A percentile compares a stretch with the other conserved stretches of the same genome.
phyloP scores from a whole-genome alignment of 2,888 invertebrate species.

The Drosophila kuntzei region DNA sequence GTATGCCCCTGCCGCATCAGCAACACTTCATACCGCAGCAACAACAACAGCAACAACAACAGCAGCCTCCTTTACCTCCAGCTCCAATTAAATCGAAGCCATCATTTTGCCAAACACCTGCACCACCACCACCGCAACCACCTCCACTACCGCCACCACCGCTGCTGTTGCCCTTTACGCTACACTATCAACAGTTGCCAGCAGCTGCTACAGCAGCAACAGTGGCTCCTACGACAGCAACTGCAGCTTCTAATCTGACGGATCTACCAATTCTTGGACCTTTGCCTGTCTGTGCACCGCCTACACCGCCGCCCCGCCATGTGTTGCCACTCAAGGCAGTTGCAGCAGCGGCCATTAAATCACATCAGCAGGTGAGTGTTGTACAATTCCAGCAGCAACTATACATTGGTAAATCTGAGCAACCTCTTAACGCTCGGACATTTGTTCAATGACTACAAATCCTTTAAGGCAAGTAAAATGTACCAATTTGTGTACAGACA shows the following conservation, averaged over 20 bases:
- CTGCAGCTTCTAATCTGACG: slow-evolving; percentile 1
- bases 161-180: slow-evolving; percentile 44
- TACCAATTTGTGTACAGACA: slow-evolving; percentile 58
- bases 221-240: slow-evolving; percentile 1
- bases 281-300: slow-evolving; percentile 9
- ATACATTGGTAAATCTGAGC: slow-evolving; percentile 19
- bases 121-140: slow-evolving; percentile 71
- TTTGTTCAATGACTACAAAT: slow-evolving; percentile 57
- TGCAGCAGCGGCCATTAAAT: slow-evolving; percentile 68
- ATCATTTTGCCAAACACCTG: slow-evolving; percentile 39
- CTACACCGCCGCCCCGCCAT: slow-evolving; percentile 25
- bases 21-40: slow-evolving; percentile 13
- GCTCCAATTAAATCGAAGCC: slow-evolving; percentile 21
- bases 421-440: slow-evolving; percentile 26
- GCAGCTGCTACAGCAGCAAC: neutral
- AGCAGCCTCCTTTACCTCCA: neutral
- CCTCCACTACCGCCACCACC: slow-evolving; percentile 61
- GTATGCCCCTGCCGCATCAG: slow-evolving; percentile 57
- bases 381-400: neutral
- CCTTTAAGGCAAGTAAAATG: slow-evolving; percentile 52
- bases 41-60: slow-evolving; percentile 14
- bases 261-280: slow-evolving; percentile 11
- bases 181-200: slow-evolving; percentile 42
- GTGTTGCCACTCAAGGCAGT: slow-evolving; percentile 68
- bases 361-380: slow-evolving; percentile 82